These are phyloP conservation scores for Polypedilum vanderplanki DNA, from an alignment of 1,140 invertebrate genomes.

Conservation along the genomic window DNA sequence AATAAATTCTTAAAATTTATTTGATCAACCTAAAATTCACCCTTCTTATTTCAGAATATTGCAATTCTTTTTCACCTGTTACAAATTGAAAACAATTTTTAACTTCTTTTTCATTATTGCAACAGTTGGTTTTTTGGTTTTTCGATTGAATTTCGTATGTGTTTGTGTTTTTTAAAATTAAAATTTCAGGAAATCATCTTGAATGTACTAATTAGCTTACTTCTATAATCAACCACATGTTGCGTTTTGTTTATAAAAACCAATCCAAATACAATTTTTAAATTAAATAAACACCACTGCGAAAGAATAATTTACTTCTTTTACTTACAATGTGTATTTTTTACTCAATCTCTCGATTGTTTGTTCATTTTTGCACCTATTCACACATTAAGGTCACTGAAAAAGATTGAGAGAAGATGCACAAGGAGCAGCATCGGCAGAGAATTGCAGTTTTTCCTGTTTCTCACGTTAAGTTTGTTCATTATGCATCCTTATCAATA, in stretches of 20 bases:
- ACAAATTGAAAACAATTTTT: too few species aligned
- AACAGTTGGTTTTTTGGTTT: neutral
- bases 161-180: neutral
- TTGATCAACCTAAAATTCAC: too few species aligned
- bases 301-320: too few species aligned
- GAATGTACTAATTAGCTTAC: constrained; percentile 4
- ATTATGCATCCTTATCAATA: too few species aligned
- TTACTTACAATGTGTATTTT: too few species aligned
- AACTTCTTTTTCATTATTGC: neutral
- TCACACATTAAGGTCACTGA: neutral
- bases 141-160: neutral
- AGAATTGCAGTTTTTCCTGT: too few species aligned
- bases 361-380: constrained; percentile 6
- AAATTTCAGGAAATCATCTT: constrained; percentile 19
- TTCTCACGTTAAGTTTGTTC: too few species aligned
- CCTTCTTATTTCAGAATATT: too few species aligned
- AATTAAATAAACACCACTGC: too few species aligned
- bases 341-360: neutral
- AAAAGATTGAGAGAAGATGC: too few species aligned
- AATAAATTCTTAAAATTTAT: neutral
- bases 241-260: neutral
- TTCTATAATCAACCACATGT: constrained; percentile 18
- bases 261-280: neutral
- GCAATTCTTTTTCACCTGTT: too few species aligned
- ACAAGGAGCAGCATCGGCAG: too few species aligned